phyloP scores from a whole-genome alignment of 2,888 invertebrate genomes.

The Serrognathus titanus region DNA sequence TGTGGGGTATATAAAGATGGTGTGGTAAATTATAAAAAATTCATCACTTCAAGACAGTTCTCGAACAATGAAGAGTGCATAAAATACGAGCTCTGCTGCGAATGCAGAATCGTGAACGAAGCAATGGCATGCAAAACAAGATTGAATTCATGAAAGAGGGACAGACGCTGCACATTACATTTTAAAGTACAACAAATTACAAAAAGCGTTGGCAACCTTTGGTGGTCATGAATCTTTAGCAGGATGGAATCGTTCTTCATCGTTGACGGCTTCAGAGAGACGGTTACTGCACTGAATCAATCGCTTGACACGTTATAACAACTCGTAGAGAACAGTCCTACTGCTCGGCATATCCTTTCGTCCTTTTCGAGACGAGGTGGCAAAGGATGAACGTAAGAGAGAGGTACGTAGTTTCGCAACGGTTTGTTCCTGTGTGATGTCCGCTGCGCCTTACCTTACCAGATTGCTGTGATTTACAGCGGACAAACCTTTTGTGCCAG shows the following conservation, averaged over 20 bases:
- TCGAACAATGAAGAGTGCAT: background rate
- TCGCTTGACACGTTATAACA: conserved; percentile 27
- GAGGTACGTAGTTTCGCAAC: background rate
- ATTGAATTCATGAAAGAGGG: conserved; percentile 15
- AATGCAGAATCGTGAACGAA: conserved; percentile 1
- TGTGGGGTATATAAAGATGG: too few species aligned
- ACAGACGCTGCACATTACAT: conserved; percentile 20
- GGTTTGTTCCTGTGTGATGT: conserved; percentile 22
- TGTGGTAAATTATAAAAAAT: too few species aligned
- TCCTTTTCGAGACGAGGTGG: background rate
- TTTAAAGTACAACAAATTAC: conserved; percentile 27
- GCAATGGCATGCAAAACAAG: background rate
- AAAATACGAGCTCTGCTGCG: background rate
- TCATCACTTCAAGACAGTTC: too few species aligned
- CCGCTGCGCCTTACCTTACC: conserved; percentile 27
- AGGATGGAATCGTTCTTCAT: conserved; percentile 29
- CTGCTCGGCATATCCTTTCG: background rate
- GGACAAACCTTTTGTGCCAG: conserved; percentile 48
- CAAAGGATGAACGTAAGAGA: background rate
- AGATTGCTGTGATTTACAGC: conserved; percentile 45
- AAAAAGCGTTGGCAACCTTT: conserved; percentile 29
- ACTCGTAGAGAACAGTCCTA: conserved; percentile 13
- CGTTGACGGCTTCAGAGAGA: conserved; percentile 26
- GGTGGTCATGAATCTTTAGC: conserved; percentile 29
- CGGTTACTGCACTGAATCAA: conserved; percentile 30